phyloP scores from a whole-genome alignment of 1,140 invertebrate species.

The Macrocentrus cingulum region DNA sequence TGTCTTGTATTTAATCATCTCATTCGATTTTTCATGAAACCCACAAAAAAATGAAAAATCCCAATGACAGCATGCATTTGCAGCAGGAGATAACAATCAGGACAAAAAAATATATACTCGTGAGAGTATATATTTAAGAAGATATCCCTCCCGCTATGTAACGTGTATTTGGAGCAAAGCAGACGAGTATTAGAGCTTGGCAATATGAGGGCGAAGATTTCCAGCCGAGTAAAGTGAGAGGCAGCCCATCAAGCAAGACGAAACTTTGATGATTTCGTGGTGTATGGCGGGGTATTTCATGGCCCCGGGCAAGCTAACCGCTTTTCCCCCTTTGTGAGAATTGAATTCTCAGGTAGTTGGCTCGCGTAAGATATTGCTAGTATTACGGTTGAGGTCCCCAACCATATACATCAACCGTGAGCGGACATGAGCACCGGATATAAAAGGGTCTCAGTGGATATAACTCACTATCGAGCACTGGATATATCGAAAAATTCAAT shows the following conservation, averaged over 20 bases:
- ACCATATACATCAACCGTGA: slow-evolving; percentile 8
- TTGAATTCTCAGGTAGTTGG: slow-evolving; percentile 32
- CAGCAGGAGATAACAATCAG: no score
- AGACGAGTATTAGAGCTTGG: neutral
- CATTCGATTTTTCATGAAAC: no score
- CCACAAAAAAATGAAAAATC: no score
- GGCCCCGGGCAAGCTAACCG: slow-evolving; percentile 15
- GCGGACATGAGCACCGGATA: slow-evolving; percentile 13
- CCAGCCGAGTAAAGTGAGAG: neutral
- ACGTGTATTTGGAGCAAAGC: neutral
- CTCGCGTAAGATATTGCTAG: slow-evolving; percentile 13
- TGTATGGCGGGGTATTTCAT: slow-evolving; percentile 13
- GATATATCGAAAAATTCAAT: neutral
- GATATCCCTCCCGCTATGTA: neutral
- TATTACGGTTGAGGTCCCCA: slow-evolving; percentile 25
- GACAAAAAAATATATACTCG: no score
- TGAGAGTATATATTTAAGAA: no score
- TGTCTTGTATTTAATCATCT: no score
- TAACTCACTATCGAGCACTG: neutral
- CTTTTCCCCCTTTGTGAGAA: slow-evolving; percentile 23
- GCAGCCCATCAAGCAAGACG: slow-evolving; percentile 1
- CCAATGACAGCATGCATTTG: no score
- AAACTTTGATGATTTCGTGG: slow-evolving; percentile 23
- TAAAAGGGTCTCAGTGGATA: neutral
- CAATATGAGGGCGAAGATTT: neutral